Evolutionary conservation across 2,113 vertebrate species (phyloP).

Genomic region (Indicator indicator): DNA sequence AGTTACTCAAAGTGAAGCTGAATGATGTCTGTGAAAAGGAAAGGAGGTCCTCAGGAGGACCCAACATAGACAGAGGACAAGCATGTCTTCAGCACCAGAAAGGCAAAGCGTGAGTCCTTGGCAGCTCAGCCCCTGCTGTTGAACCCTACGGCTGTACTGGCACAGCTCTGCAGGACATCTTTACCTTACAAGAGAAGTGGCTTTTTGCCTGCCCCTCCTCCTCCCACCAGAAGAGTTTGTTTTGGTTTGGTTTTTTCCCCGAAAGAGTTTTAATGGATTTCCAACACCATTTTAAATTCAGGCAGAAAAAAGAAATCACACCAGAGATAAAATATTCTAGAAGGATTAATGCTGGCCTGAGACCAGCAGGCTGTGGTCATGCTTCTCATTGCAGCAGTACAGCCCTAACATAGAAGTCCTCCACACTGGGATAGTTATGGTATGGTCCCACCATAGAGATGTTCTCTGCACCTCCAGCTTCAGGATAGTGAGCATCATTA

Average conservation of each 20-base stretch:
- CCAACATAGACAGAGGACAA: background rate
- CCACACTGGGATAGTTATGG: accelerated
- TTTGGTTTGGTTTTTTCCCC: too few relatives aligned
- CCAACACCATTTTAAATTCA: background rate
- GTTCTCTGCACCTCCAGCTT: background rate
- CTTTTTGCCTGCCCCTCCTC: too few relatives aligned
- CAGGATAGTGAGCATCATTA: background rate
- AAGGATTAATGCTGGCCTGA: background rate
- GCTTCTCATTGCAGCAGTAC: background rate
- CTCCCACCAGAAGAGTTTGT: too few relatives aligned
- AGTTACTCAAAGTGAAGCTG: background rate
- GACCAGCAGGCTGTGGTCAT: background rate
- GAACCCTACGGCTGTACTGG: background rate
- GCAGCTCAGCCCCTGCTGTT: background rate
- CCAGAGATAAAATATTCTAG: background rate
- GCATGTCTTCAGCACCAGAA: background rate
- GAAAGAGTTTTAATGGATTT: background rate
- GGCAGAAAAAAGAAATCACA: background rate
- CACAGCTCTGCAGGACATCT: background rate
- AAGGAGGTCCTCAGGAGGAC: background rate
- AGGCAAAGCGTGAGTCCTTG: background rate
- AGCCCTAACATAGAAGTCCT: background rate
- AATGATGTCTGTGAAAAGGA: background rate
- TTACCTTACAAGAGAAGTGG: background rate
- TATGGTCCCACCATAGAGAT: accelerated